A percentile compares a stretch with the other conserved stretches of the same genome.
phyloP scores from a whole-genome alignment of 2,113 vertebrate species.

The Genyomyrus donnyi region DNA sequence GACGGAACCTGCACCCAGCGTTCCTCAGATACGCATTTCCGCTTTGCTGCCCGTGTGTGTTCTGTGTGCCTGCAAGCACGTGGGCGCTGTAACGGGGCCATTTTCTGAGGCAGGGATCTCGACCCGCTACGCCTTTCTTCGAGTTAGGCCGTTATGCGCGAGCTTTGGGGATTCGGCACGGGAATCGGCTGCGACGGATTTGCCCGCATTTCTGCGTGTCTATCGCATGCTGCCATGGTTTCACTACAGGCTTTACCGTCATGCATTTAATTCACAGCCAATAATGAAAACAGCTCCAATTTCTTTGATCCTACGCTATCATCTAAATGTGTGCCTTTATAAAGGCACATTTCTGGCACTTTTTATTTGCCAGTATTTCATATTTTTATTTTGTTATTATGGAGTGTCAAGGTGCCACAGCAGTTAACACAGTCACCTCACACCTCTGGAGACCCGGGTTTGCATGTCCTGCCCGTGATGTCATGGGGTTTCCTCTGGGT shows the following conservation, averaged over 20 bases:
- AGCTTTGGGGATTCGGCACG: neutral
- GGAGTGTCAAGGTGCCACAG: no score
- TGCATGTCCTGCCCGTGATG: neutral
- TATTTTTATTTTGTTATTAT: neutral
- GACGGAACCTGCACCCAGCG: neutral
- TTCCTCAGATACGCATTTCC: neutral
- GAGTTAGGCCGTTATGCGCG: neutral
- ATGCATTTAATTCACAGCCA: neutral
- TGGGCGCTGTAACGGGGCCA: neutral
- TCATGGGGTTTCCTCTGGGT: neutral
- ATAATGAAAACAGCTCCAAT: neutral
- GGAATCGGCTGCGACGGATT: neutral
- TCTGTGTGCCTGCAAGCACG: neutral
- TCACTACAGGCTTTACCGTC: constrained; percentile 5
- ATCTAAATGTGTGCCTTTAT: neutral
- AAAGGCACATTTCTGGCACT: neutral
- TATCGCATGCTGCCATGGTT: neutral
- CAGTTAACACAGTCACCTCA: neutral
- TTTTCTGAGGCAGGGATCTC: neutral
- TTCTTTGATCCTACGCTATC: neutral
- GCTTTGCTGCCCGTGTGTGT: neutral
- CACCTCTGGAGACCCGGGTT: neutral
- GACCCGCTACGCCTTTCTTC: neutral
- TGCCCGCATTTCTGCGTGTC: neutral
- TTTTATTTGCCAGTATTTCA: neutral